A percentile compares a stretch with the other conserved stretches of the same genome.
Conservation (phyloP, 2,797 vertebrate genomes). For the Chanos chanos region DNA sequence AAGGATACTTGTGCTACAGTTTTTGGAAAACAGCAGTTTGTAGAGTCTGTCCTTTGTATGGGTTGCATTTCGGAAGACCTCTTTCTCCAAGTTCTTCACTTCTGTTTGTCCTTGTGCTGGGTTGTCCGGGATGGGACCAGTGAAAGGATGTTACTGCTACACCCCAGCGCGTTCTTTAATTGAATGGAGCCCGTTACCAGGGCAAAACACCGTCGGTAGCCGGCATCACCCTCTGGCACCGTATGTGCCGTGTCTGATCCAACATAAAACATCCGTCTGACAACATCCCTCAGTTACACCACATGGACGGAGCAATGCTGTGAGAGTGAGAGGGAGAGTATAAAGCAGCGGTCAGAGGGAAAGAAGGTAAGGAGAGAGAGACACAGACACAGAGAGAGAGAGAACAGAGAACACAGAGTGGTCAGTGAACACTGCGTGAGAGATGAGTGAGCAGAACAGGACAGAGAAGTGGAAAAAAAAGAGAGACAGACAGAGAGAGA, state of each 20-base stretch:
- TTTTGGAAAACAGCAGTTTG: too few relatives aligned
- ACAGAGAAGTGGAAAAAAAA: slow-evolving; percentile 15
- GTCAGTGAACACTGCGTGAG: too few relatives aligned
- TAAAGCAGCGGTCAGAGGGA: slow-evolving; percentile 48
- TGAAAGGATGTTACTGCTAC: neutral
- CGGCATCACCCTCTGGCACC: slow-evolving; percentile 29
- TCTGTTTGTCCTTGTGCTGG: neutral
- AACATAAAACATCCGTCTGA: slow-evolving; percentile 27
- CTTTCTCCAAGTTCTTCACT: slow-evolving; percentile 26
- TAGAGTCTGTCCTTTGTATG: too few relatives aligned
- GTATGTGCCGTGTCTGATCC: slow-evolving; percentile 31
- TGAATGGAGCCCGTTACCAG: slow-evolving; percentile 37
- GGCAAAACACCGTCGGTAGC: slow-evolving; percentile 31
- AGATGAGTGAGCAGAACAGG: slow-evolving; percentile 13
- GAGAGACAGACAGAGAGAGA: neutral
- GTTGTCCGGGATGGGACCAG: neutral
- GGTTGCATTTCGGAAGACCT: too few relatives aligned
- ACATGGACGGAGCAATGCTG: slow-evolving; percentile 6
- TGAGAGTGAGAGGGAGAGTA: slow-evolving; percentile 1
- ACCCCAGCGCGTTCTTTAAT: slow-evolving; percentile 29
- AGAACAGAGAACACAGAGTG: slow-evolving; percentile 42
- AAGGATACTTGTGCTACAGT: too few relatives aligned
- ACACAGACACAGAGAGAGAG: neutral
- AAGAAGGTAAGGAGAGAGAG: slow-evolving; percentile 44
- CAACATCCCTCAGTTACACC: slow-evolving; percentile 21